phyloP scores from a whole-genome alignment of 2,113 vertebrate species.

The Anoplopoma fimbria region DNA sequence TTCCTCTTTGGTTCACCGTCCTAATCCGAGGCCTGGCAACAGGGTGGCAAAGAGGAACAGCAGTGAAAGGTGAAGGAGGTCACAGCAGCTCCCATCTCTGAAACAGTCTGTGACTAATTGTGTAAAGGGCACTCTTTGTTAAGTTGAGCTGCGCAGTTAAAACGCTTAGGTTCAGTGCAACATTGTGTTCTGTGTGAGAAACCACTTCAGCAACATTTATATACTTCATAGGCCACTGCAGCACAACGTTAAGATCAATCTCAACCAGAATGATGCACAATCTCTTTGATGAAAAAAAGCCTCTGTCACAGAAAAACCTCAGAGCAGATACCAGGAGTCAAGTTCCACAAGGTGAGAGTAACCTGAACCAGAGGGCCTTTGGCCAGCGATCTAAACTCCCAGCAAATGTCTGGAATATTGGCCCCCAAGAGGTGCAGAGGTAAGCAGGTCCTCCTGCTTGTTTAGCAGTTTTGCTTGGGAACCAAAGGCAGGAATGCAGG shows the following conservation, averaged over 20 bases:
- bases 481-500: slow-evolving; percentile 69
- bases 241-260: not conserved
- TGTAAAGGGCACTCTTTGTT: not conserved
- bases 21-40: slow-evolving; percentile 37
- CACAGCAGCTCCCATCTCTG: slow-evolving; percentile 28
- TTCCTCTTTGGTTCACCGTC: slow-evolving; percentile 52
- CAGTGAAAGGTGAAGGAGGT: slow-evolving; percentile 44
- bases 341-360: slow-evolving; percentile 66
- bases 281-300: slow-evolving; percentile 31
- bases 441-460: slow-evolving; percentile 61
- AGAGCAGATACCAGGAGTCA: slow-evolving; percentile 35
- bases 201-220: not conserved
- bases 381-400: slow-evolving; percentile 33
- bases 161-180: slow-evolving; percentile 9
- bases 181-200: slow-evolving; percentile 3
- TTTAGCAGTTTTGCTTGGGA: slow-evolving; percentile 69
- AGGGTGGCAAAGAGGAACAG: slow-evolving; percentile 40
- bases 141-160: not conserved
- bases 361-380: slow-evolving; percentile 57
- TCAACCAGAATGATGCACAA: not conserved
- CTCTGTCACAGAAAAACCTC: slow-evolving; percentile 9
- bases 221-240: not conserved
- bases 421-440: slow-evolving; percentile 54
- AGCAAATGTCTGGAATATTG: slow-evolving; percentile 59
- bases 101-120: slow-evolving; percentile 31